phyloP scores from a whole-genome alignment of 2,797 vertebrate species.

The Remorina albescens region DNA sequence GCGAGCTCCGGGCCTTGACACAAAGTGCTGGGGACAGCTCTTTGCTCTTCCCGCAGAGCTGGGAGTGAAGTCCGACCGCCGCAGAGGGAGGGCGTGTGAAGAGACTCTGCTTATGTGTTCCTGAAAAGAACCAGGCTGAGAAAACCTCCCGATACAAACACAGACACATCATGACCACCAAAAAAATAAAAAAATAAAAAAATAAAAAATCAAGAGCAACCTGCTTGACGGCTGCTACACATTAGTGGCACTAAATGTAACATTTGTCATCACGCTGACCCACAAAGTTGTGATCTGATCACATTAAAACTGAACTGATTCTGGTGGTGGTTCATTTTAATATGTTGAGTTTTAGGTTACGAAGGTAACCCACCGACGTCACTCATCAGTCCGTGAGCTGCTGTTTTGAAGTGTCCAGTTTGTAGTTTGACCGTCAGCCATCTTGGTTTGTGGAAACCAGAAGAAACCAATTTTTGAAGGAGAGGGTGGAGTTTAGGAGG shows the following conservation, averaged over 20 bases:
- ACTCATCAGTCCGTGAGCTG: too few species aligned
- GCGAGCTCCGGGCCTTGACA: conserved; percentile 65
- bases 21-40: conserved; percentile 74
- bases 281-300: not conserved
- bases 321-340: too few species aligned
- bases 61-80: conserved; percentile 39
- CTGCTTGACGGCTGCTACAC: not conserved
- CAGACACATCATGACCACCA: not conserved
- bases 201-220: not conserved
- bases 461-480: too few species aligned
- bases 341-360: too few species aligned
- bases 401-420: too few species aligned
- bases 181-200: not conserved
- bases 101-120: conserved; percentile 52
- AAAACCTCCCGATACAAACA: not conserved
- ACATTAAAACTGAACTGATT: not conserved
- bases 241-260: not conserved
- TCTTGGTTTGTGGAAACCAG: too few species aligned
- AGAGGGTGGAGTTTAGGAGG: too few species aligned
- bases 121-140: conserved; percentile 54
- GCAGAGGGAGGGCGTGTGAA: conserved; percentile 50
- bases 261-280: not conserved
- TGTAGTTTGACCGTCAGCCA: too few species aligned
- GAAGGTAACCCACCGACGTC: too few species aligned
- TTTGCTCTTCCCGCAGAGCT: conserved; percentile 55